Evolutionary conservation across 2,113 vertebrate species (phyloP), one percentile per base, ranked within the genome.

Genomic region (Acrocephalus kingi): DNA sequence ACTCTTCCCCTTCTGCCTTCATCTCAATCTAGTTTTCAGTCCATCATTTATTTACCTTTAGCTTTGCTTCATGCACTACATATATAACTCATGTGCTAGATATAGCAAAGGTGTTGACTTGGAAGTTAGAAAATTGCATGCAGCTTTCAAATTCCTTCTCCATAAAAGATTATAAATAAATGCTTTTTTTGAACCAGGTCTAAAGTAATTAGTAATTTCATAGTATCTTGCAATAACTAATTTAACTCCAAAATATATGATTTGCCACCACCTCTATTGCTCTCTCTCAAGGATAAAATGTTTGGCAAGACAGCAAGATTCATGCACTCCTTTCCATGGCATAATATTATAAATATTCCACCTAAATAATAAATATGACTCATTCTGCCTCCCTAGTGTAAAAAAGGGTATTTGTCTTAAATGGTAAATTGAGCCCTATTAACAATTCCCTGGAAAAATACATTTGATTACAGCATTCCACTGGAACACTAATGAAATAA

Each of bases 401-500:
- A 92, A 81, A 76, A 81, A 62, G 25, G 77, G 5, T 82, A 79
- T 94, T 89, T 89, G 15, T 88, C 93, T 71, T 95, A 87, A 79
- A 88, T 91, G 93, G 51, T 93, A 95, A 95, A 91, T 76, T 76
- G 49, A 95, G 17, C 54, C 21, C 41, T 87, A 67, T 94, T 91
- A 93, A 90, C 58, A 93, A 80, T 81, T 87, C 78, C 73, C 52
- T 78, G 49, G 68, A 93, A 95, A 97, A 96, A 85, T 88, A 20
- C 25, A 77, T 89, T 91, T 96, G 96, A 94, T 97, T 85, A 79
- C 71, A 87, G 31, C 10, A 31, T 87, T 95, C 86, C 35, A 7
- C 78, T 80, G 54, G 74, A 97, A 97, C 87, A 84, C 9, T 86
- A 87, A 91, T 79, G 82, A 96, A 97, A 84, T 93, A 96, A 96